Evolutionary conservation across 2,113 vertebrate genomes (phyloP).

Genomic region (Hyperopisus bebe): DNA sequence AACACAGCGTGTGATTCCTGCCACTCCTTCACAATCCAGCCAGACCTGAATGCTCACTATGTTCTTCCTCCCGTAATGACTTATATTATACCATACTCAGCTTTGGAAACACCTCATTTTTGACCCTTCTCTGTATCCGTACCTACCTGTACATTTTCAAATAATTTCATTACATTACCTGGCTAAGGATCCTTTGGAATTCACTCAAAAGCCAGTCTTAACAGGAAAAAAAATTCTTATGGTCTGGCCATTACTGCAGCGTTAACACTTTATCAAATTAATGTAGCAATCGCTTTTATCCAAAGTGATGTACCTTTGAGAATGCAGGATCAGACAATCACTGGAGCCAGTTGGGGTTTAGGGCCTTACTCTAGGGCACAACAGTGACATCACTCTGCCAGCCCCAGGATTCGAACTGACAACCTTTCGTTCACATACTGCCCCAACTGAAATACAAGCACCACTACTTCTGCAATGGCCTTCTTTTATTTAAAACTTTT

Average conservation of each 20-base stretch:
- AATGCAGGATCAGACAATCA: background rate
- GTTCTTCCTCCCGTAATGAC: constrained; percentile 13
- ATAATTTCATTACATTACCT: constrained; percentile 21
- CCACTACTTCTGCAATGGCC: background rate
- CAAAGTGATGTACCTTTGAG: background rate
- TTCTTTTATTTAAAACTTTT: background rate
- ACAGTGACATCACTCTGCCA: background rate
- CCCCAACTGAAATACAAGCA: background rate
- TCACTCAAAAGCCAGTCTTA: constrained; percentile 7
- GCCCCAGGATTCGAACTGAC: background rate
- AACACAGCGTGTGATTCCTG: constrained; percentile 39
- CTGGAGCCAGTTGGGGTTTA: background rate
- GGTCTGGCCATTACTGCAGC: background rate
- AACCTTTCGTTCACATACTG: background rate
- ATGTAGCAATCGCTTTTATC: background rate
- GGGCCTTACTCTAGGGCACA: background rate
- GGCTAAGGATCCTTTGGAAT: constrained; percentile 25
- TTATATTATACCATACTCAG: constrained; percentile 9
- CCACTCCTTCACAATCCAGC: constrained; percentile 28
- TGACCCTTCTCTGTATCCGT: constrained; percentile 21
- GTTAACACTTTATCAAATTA: background rate
- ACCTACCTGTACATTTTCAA: constrained; percentile 30
- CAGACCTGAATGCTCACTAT: constrained; percentile 11
- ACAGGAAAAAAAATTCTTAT: background rate
- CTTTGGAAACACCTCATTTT: constrained; percentile 26